Evolutionary conservation across 2,113 vertebrate genomes (phyloP).

Genomic region (Ardeotis arabs): DNA sequence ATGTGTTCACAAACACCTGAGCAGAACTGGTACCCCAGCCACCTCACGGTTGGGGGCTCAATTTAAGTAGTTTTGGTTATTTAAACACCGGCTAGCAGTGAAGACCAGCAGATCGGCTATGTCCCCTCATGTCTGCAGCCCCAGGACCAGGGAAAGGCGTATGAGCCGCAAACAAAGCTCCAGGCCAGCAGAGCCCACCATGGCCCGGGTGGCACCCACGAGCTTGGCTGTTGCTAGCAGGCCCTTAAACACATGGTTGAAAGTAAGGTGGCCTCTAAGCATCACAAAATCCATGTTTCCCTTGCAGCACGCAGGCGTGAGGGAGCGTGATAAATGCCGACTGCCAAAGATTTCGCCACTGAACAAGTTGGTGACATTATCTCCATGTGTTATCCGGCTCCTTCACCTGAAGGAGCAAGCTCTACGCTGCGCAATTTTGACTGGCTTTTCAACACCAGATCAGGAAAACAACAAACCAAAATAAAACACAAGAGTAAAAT

Average conservation of each 20-base stretch:
- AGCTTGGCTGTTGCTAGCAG: not conserved
- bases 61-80: not conserved
- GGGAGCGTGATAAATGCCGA: not conserved
- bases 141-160: not conserved
- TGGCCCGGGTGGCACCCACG: fast-evolving
- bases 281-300: not conserved
- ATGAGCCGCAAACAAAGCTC: not conserved
- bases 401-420: not conserved
- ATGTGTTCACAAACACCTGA: not conserved
- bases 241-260: not conserved
- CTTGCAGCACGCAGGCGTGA: not conserved
- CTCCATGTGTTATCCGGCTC: fast-evolving
- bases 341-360: not conserved
- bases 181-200: not conserved
- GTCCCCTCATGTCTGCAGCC: not conserved
- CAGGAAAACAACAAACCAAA: not conserved
- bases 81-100: not conserved
- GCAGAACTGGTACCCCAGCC: not conserved
- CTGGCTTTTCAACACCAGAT: not conserved
- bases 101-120: not conserved
- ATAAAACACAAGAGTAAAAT: not conserved
- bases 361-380: not conserved
- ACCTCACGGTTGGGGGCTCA: not conserved
- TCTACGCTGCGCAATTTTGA: not conserved
- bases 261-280: not conserved